phyloP scores from a whole-genome alignment of 2,888 invertebrate genomes.

The Protophormia terraenovae region DNA sequence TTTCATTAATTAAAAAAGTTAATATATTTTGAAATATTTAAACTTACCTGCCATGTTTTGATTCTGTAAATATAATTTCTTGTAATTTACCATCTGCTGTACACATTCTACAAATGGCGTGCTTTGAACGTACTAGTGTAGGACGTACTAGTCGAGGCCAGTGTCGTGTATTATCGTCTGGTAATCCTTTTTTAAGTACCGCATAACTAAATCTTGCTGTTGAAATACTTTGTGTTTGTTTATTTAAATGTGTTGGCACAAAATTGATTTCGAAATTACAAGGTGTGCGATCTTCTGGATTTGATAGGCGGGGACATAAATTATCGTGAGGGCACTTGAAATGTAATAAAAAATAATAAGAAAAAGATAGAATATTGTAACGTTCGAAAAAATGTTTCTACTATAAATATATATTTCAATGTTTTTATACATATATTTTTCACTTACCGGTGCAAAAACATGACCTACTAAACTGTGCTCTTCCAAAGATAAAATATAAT shows the following conservation, averaged over 20 bases:
- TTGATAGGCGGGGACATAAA: conserved; percentile 86
- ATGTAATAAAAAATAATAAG: neutral
- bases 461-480: conserved; percentile 82
- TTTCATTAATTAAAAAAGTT: neutral
- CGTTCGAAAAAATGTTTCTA: too few species aligned
- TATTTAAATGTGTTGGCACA: conserved; percentile 82
- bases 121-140: conserved; percentile 86
- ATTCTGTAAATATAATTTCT: conserved; percentile 89
- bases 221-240: conserved; percentile 77
- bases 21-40: neutral
- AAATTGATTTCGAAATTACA: conserved; percentile 90
- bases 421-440: neutral
- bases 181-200: conserved; percentile 88
- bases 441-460: conserved; percentile 89
- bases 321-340: conserved; percentile 90
- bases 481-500: conserved; percentile 86
- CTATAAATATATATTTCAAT: too few species aligned
- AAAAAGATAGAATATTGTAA: neutral
- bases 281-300: conserved; percentile 84
- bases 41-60: conserved; percentile 88
- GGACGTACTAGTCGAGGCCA: conserved; percentile 92
- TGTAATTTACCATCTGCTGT: conserved; percentile 87
- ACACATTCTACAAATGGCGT: conserved; percentile 90
- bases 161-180: conserved; percentile 81
- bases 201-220: conserved; percentile 89